These are phyloP conservation scores for Eristalis tenax DNA, from an alignment of 2,888 invertebrate species.

Conservation along the genomic window DNA sequence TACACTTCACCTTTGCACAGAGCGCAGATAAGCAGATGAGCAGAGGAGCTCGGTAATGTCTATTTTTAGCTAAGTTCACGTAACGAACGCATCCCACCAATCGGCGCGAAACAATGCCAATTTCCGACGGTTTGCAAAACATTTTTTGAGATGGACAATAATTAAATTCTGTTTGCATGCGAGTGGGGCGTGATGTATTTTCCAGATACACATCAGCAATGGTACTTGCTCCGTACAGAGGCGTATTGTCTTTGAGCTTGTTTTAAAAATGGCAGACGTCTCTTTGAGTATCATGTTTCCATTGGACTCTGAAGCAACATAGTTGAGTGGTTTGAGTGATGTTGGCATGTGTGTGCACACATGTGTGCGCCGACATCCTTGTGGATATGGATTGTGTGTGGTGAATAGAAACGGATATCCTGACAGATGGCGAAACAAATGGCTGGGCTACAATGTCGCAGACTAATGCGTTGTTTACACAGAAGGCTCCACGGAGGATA, in stretches of 20 bases:
- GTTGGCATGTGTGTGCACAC: background rate
- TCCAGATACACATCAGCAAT: background rate
- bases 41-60: background rate
- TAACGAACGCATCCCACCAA: background rate
- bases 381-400: background rate
- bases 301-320: background rate
- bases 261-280: background rate
- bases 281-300: slow-evolving; percentile 13
- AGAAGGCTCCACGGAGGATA: background rate
- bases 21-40: background rate
- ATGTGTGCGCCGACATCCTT: background rate
- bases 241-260: background rate
- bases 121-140: slow-evolving; percentile 21
- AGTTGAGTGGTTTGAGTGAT: background rate
- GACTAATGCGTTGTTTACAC: slow-evolving; percentile 8
- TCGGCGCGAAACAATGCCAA: slow-evolving; percentile 15
- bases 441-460: background rate
- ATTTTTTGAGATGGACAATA: background rate
- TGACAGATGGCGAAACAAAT: slow-evolving; percentile 47
- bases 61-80: slow-evolving; percentile 27
- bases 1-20: background rate
- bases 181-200: background rate
- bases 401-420: slow-evolving; percentile 44
- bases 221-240: background rate
- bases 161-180: slow-evolving; percentile 8